These are phyloP conservation scores for Henricia sp. DNA, from an alignment of 53 echinoderm and acorn worm species.

Conservation along the genomic window DNA sequence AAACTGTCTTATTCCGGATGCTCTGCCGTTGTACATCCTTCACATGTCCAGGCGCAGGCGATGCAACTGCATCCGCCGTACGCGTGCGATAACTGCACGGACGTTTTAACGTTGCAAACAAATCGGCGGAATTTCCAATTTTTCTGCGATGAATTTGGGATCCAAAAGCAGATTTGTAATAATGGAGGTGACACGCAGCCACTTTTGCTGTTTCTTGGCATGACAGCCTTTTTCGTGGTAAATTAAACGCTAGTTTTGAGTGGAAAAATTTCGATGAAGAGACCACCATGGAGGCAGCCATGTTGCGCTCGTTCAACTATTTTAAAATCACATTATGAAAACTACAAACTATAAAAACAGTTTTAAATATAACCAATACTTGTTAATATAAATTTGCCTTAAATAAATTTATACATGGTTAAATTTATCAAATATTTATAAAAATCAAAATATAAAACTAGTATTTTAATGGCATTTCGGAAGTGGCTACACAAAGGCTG, in stretches of 20 bases:
- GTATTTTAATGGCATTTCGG: no score
- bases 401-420: no score
- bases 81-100: background rate
- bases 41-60: no score
- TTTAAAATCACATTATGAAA: no score
- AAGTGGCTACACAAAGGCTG: no score
- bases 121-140: background rate
- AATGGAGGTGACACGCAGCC: background rate
- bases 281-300: constrained; percentile 14
- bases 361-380: no score
- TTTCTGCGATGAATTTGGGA: background rate
- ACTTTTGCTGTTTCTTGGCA: background rate
- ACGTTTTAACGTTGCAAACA: background rate
- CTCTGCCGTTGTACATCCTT: background rate
- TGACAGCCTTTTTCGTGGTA: background rate
- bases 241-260: background rate
- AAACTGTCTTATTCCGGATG: background rate
- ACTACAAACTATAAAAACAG: no score
- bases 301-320: constrained; percentile 5
- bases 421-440: no score
- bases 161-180: background rate
- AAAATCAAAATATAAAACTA: no score
- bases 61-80: no score
- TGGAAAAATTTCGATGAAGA: background rate
- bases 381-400: no score